phyloP scores from a whole-genome alignment of 2,797 vertebrate species.

The Ctenosaura bakeri region DNA sequence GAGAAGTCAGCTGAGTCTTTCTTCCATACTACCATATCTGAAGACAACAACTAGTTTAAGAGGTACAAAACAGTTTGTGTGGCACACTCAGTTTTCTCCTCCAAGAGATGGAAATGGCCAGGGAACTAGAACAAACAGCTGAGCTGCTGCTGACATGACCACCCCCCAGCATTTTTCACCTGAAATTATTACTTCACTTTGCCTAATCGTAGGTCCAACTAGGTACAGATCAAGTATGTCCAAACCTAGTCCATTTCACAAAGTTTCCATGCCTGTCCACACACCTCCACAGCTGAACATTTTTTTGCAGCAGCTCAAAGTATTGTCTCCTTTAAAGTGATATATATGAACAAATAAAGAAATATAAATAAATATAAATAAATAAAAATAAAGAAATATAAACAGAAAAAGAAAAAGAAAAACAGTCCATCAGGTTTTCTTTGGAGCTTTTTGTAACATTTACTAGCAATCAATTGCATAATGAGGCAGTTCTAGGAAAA shows the following conservation, averaged over 20 bases:
- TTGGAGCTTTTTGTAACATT: neutral
- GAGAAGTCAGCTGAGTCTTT: too few relatives aligned
- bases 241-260: neutral
- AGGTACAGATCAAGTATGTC: neutral
- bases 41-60: too few relatives aligned
- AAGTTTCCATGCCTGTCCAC: neutral
- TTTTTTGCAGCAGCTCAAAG: neutral
- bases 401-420: neutral
- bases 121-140: too few relatives aligned
- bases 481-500: neutral
- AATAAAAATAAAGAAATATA: too few relatives aligned
- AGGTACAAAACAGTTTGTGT: too few relatives aligned
- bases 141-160: too few relatives aligned
- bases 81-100: too few relatives aligned
- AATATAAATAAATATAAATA: too few relatives aligned
- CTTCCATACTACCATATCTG: too few relatives aligned
- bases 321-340: neutral
- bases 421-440: neutral
- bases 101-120: too few relatives aligned
- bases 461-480: neutral
- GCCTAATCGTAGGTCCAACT: neutral
- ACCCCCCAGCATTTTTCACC: too few relatives aligned
- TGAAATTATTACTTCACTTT: neutral
- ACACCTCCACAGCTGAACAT: neutral
- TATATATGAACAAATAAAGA: neutral